A percentile compares a stretch with the other conserved stretches of the same genome.
Conservation (phyloP, 2,113 vertebrate genomes). For the Reinhardtius hippoglossoides region DNA sequence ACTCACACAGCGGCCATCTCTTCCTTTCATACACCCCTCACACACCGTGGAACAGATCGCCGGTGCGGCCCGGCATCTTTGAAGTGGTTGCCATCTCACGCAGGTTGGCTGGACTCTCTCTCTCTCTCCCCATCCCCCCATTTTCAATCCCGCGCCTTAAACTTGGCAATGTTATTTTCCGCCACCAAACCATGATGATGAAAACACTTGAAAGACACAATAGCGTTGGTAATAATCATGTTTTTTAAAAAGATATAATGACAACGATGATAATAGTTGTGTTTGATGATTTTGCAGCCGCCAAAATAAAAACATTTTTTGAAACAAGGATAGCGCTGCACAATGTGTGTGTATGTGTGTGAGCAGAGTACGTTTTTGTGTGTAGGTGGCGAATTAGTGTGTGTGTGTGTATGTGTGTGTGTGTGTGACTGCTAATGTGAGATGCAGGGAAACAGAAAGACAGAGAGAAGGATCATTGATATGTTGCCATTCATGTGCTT, state of each 20-base stretch:
- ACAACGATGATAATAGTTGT: constrained; percentile 34
- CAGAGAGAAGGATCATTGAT: constrained; percentile 65
- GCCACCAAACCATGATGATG: constrained; percentile 63
- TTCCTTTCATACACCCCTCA: constrained; percentile 83
- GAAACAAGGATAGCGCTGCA: constrained; percentile 29
- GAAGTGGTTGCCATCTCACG: constrained; percentile 83
- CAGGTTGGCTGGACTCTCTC: constrained; percentile 77
- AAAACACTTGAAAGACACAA: constrained; percentile 59
- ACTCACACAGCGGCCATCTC: constrained; percentile 80
- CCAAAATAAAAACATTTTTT: constrained; percentile 37
- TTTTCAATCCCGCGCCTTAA: constrained; percentile 66
- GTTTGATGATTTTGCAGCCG: constrained; percentile 42
- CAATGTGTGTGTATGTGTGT: constrained; percentile 48
- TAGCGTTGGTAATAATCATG: constrained; percentile 68
- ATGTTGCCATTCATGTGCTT: constrained; percentile 74
- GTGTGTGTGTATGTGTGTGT: constrained; percentile 31
- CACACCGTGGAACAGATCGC: constrained; percentile 80
- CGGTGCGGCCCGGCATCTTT: constrained; percentile 76
- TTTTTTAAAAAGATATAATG: constrained; percentile 48
- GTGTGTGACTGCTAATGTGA: constrained; percentile 34
- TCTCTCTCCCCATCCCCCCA: constrained; percentile 19
- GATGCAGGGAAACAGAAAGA: constrained; percentile 40
- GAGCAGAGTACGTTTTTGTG: constrained; percentile 31
- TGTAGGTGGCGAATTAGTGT: constrained; percentile 32
- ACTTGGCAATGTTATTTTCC: constrained; percentile 64